Evolutionary conservation across 2,113 vertebrate genomes (phyloP), one percentile per base, ranked within the genome.

Genomic region (Chionomys nivalis): DNA sequence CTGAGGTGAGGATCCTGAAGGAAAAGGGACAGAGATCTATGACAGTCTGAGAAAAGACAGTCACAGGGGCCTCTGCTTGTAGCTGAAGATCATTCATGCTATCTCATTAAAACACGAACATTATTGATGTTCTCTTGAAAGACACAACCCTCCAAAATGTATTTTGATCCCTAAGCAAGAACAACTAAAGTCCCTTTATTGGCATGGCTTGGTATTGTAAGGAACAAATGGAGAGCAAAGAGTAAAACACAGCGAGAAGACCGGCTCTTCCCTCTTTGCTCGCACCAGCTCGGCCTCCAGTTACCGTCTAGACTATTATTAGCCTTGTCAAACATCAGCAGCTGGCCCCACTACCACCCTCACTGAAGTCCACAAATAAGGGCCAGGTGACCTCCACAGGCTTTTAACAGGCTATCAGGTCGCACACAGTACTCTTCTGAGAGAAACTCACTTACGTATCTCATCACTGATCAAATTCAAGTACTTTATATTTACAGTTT

Each of bases 401-500:
- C 63, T 88, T 58, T 7, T 93, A 97, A 95, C 14, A 95, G 95
- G 82, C 97, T 97, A 92, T 82, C 36, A 82, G 98, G 95, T 72
- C 55, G 7, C 89, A 97, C 49, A 87, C 91, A 81, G 66, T 90
- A 95, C 93, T 98, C 97, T 96, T 94, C 98, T 98, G 91, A 95
- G 97, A 98, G 98, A 98, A 98, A 98, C 90, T 97, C 97, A 97
- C 97, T 98, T 98, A 97, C 81, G 98, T 96, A 96, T 98, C 86
- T 97, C 98, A 97, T 97, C 97, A 94, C 79, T 98, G 98, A 98
- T 98, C 97, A 98, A 98, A 98, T 96, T 99, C 98, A 98, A 98
- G 98, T 98, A 98, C 98, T 98, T 98, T 63, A 95, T 98, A 98
- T 98, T 99, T 99, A 98, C 97, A 97, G 97, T 95, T 98, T 98